These are phyloP conservation scores for Phymatocera aterrima DNA, from an alignment of 2,888 invertebrate species.

Conservation along the genomic window DNA sequence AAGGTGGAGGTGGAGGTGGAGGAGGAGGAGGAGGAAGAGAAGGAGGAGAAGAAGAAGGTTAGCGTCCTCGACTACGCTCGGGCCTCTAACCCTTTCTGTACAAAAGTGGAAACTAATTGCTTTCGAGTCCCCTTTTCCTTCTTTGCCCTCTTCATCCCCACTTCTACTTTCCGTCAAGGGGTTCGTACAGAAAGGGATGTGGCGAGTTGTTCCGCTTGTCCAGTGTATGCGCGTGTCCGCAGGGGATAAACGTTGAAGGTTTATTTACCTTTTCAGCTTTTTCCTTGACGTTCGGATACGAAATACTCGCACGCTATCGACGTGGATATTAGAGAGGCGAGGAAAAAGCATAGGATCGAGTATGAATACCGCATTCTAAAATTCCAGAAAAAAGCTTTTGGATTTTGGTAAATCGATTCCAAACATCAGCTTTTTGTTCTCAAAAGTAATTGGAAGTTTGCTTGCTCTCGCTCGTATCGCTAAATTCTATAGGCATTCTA, in stretches of 20 bases:
- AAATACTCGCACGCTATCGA: conserved; percentile 13
- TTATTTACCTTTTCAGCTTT: conserved; percentile 36
- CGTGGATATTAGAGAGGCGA: too few species aligned
- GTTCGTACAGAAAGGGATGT: background rate
- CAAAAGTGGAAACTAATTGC: conserved; percentile 44
- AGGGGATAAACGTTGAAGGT: conserved; percentile 24
- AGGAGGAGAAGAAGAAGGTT: background rate
- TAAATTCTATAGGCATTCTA: background rate
- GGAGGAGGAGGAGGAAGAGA: background rate
- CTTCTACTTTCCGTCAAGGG: background rate
- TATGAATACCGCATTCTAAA: background rate
- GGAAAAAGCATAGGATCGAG: background rate
- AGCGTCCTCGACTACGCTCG: conserved; percentile 19
- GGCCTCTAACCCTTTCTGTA: conserved; percentile 32
- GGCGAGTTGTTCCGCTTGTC: conserved; percentile 11
- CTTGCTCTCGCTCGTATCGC: too few species aligned
- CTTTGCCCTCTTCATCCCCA: background rate
- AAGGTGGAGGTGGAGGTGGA: too few species aligned
- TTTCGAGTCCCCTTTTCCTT: conserved; percentile 31
- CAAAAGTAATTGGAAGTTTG: too few species aligned
- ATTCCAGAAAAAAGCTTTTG: background rate
- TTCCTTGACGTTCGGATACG: background rate
- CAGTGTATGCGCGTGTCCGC: conserved; percentile 31
- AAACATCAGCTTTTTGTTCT: background rate
- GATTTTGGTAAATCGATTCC: background rate